Base-by-base conservation (phyloP, 1,140 invertebrate species). In the Holotrichia oblita region DNA sequence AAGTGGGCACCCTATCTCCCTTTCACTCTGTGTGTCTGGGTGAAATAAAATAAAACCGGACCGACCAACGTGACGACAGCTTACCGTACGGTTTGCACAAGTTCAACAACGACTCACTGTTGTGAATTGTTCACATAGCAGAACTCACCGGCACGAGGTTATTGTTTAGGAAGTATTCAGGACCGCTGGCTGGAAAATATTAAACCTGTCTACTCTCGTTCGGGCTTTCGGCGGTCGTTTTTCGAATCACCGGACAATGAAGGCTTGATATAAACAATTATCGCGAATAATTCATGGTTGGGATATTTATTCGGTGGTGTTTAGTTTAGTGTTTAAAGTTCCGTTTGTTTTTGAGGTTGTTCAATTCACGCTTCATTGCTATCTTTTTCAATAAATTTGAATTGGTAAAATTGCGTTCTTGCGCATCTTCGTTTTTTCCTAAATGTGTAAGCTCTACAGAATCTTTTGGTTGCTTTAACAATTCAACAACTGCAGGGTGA, bases 81-180 rank as follows among this genome's bases (percentile, higher is more conserved):
- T 17, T 34, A 27, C 1, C 22, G 24, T 55, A 7, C 48, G n/a
- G 48, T 17, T 17, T 55, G 48, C 61, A 69, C 27, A 24, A 17
- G 61, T 34, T n/a, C 48, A 17, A 9, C 27, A 22, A 69, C 22
- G 61, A 69, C 22, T 27, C 12, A 34, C 2, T 1, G 27, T 34
- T 34, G 2, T 34, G 27, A 2, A 20, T 69, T 27, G 61, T 34
- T 27, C 61, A 22, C 61, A 3, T 14, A 20, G 22, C 22, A 34
- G 12, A 55, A 69, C n/a, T 24, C 22, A 34, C 10, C 22, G 61
- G 22, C 6, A 22, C 61, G 27, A 34, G 27, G 27, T 69, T 69
- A 69, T 69, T 69, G 61, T 69, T 48, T 69, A 69, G 61, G 22
- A 69, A 69, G 61, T 69, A 69, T 27, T 69, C 22, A 22, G 61